Evolutionary conservation across 2,113 vertebrate species (phyloP).

Genomic region (Empidonax alnorum): DNA sequence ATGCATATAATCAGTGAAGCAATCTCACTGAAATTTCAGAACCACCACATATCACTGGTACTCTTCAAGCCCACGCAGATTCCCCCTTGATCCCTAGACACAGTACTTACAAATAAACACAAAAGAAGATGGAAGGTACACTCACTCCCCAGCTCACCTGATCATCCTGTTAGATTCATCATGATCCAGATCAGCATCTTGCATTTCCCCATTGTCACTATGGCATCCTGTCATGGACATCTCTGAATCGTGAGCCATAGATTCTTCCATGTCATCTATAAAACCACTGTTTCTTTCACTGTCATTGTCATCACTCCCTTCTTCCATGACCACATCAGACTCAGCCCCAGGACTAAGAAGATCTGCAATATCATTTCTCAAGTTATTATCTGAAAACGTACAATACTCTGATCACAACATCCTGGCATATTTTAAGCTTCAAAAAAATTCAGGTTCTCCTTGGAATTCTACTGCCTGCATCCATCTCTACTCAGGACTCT

Average conservation of each 20-base stretch:
- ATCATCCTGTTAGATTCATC: constrained; percentile 93
- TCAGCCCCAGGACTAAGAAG: constrained; percentile 92
- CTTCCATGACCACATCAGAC: constrained; percentile 89
- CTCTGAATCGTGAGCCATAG: constrained; percentile 81
- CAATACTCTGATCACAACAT: background rate
- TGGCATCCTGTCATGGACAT: constrained; percentile 80
- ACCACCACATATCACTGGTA: background rate
- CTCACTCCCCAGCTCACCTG: constrained; percentile 76
- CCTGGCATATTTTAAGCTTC: background rate
- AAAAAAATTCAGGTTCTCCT: background rate
- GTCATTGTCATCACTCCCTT: constrained; percentile 92
- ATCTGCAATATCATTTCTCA: constrained; percentile 76
- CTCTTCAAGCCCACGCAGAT: background rate
- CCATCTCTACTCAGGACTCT: background rate
- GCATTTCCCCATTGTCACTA: constrained; percentile 83
- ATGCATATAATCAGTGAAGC: background rate
- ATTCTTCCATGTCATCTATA: constrained; percentile 91
- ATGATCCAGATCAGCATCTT: constrained; percentile 84
- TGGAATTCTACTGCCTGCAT: background rate
- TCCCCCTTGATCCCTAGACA: background rate
- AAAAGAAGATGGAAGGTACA: background rate
- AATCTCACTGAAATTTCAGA: background rate
- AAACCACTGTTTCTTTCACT: constrained; percentile 84
- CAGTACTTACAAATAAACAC: background rate
- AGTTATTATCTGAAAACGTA: background rate